Percentiles rank a stretch among this genome's conserved stretches.
phyloP scores from a whole-genome alignment of 1,140 invertebrate species.

The Neodiprion lecontei region DNA sequence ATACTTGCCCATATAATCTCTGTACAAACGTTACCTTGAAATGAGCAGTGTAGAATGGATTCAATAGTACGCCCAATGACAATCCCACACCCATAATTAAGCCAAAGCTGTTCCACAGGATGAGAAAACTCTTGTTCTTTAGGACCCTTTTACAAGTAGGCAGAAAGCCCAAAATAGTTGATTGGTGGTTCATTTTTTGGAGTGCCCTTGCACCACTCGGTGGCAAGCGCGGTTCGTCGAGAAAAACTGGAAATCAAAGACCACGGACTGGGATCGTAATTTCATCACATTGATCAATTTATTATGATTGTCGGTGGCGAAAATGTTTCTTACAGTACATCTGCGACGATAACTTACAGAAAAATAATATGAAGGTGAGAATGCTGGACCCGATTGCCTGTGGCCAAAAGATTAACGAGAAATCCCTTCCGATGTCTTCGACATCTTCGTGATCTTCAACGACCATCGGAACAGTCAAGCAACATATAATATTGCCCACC shows the following conservation, averaged over 20 bases:
- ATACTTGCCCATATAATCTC: too few relatives aligned
- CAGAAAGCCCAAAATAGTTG: constrained; percentile 25
- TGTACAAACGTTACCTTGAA: constrained; percentile 59
- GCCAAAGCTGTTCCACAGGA: constrained; percentile 69
- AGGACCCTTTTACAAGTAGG: constrained; percentile 51
- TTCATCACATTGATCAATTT: too few relatives aligned
- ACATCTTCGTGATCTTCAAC: constrained; percentile 50
- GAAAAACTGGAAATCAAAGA: constrained; percentile 61
- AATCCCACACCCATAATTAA: constrained; percentile 76
- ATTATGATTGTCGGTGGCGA: background rate
- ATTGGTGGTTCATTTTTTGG: constrained; percentile 26
- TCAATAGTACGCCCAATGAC: constrained; percentile 72
- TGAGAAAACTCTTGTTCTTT: constrained; percentile 63
- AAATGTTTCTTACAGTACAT: background rate
- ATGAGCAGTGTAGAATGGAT: constrained; percentile 66
- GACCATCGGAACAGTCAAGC: constrained; percentile 49
- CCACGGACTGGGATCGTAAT: too few relatives aligned
- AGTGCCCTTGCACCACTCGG: constrained; percentile 55
- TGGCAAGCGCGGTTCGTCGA: constrained; percentile 63
- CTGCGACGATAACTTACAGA: constrained; percentile 62
- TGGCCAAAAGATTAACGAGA: constrained; percentile 51
- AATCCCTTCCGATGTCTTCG: constrained; percentile 47
- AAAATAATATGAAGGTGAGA: constrained; percentile 64
- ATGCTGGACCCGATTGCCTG: constrained; percentile 65
- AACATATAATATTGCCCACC: constrained; percentile 57